Conservation (phyloP, 2,888 invertebrate genomes). For the Odontocolon sp. region DNA sequence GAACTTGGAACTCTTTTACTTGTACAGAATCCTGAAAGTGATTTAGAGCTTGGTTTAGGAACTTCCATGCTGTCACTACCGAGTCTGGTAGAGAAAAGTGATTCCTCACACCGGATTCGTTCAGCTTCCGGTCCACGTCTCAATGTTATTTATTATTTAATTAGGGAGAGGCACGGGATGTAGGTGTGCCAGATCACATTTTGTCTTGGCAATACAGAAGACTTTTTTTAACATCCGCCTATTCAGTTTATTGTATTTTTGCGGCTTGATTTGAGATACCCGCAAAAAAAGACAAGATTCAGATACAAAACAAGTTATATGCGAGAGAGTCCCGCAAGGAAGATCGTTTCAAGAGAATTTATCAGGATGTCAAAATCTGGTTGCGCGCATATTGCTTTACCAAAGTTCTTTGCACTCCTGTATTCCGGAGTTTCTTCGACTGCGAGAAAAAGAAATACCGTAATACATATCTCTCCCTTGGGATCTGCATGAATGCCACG, state of each 20-base stretch:
- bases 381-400: constrained; percentile 22
- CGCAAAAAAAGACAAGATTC: constrained; percentile 13
- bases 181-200: constrained; percentile 8
- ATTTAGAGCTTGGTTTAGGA: no score
- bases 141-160: constrained; percentile 68
- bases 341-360: constrained; percentile 42
- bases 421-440: constrained; percentile 35
- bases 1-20: no score
- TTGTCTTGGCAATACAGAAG: neutral
- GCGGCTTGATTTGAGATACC: neutral
- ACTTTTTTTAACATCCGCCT: neutral
- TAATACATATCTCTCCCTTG: constrained; percentile 42
- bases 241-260: neutral
- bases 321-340: constrained; percentile 28
- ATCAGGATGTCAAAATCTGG: constrained; percentile 47
- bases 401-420: constrained; percentile 36
- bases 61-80: constrained; percentile 1
- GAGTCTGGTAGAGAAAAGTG: constrained; percentile 39
- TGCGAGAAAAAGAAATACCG: constrained; percentile 37
- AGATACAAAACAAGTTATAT: constrained; percentile 1
- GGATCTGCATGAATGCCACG: constrained; percentile 53
- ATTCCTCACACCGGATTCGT: constrained; percentile 62
- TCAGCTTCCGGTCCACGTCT: constrained; percentile 62
- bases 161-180: constrained; percentile 58
- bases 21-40: no score